These are phyloP conservation scores for Dascyllus trimaculatus DNA, from an alignment of 2,113 vertebrate genomes.

Conservation along the genomic window DNA sequence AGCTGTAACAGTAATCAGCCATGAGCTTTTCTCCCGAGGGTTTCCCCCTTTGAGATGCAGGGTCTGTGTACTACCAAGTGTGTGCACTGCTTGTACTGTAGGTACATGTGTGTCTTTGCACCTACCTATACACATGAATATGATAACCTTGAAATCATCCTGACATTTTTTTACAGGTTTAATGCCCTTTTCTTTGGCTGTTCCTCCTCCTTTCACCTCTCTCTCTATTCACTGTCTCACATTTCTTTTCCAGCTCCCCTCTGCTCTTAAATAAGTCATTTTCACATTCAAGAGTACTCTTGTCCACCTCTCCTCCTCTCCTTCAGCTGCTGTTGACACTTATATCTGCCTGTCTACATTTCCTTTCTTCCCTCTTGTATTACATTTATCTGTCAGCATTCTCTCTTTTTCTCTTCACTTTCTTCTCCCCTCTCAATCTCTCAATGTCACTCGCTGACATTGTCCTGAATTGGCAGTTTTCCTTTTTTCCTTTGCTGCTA, in stretches of 20 bases:
- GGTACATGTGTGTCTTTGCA: conserved; percentile 10
- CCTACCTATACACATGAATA: neutral
- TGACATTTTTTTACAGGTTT: conserved; percentile 30
- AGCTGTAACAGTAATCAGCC: conserved; percentile 62
- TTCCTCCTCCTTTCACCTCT: neutral
- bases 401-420: conserved; percentile 21
- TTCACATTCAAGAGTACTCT: conserved; percentile 33
- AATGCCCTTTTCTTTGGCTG: neutral
- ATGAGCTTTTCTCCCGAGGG: conserved; percentile 43
- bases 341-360: conserved; percentile 43
- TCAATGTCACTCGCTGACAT: conserved; percentile 68
- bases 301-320: conserved; percentile 43
- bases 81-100: neutral
- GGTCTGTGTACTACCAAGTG: conserved; percentile 8
- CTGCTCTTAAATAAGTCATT: conserved; percentile 38
- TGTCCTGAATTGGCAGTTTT: conserved; percentile 70
- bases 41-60: conserved; percentile 26
- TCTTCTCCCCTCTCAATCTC: conserved; percentile 28
- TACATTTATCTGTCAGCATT: conserved; percentile 54
- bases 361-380: conserved; percentile 39
- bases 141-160: conserved; percentile 43
- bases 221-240: conserved; percentile 3
- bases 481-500: conserved; percentile 70
- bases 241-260: neutral
- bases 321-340: conserved; percentile 47